Percentiles rank a stretch among this genome's conserved stretches.
Evolutionary conservation across 2,113 vertebrate species (phyloP).

Genomic region (Falcunculus frontatus): DNA sequence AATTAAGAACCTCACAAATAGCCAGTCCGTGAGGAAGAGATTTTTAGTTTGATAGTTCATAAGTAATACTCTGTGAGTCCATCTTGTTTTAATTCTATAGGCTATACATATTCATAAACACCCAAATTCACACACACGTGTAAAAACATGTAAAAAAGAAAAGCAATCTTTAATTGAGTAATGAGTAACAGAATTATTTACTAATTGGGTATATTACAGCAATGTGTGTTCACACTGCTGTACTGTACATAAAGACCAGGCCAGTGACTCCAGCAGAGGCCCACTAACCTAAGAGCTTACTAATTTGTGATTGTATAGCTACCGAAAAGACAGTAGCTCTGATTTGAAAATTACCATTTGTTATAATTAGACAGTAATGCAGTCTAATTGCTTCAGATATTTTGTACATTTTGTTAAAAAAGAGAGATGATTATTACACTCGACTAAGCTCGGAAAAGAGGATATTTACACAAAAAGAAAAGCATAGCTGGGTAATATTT

Average conservation of each 20-base stretch:
- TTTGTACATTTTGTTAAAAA: not conserved
- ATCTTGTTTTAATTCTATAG: slow-evolving; percentile 16
- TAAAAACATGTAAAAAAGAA: not conserved
- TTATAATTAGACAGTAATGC: slow-evolving; percentile 12
- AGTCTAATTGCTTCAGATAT: slow-evolving; percentile 28
- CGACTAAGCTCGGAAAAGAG: not conserved
- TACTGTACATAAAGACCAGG: not conserved
- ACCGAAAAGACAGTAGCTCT: slow-evolving; percentile 14
- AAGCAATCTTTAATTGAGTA: not conserved
- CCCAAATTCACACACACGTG: not conserved
- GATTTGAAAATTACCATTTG: slow-evolving; percentile 43
- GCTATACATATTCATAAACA: not conserved
- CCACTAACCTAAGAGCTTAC: not conserved
- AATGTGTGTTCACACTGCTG: not conserved
- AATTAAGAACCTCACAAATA: slow-evolving; percentile 64
- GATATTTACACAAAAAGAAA: not conserved
- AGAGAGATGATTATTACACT: not conserved
- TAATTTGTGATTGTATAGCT: slow-evolving; percentile 22
- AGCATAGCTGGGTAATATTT: not conserved
- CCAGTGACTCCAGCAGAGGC: not conserved
- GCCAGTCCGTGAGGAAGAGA: slow-evolving; percentile 11
- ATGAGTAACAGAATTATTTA: not conserved
- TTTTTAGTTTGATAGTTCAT: slow-evolving; percentile 56
- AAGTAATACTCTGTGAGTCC: not conserved
- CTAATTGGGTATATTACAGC: not conserved